Evolutionary conservation across 1,140 invertebrate genomes (phyloP).

Genomic region (Halyomorpha halys): DNA sequence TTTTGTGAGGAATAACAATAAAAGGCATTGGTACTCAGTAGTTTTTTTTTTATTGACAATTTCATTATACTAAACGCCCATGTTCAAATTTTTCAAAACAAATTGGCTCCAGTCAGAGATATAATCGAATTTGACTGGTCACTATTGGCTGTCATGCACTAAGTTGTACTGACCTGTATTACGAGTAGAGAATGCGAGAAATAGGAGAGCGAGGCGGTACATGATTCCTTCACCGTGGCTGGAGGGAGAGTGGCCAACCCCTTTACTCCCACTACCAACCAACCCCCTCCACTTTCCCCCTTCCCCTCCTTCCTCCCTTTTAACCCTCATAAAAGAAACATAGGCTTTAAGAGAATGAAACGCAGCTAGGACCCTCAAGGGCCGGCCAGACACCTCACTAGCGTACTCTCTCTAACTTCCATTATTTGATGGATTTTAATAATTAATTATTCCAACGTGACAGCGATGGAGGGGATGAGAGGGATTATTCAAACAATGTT

Average conservation of each 20-base stretch:
- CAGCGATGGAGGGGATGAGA: neutral
- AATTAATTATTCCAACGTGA: neutral
- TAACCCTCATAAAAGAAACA: constrained; percentile 18
- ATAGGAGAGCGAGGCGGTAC: neutral
- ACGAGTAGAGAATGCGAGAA: neutral
- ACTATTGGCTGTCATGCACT: too few species aligned
- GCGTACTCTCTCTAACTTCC: neutral
- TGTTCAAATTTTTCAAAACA: too few species aligned
- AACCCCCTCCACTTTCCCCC: too few species aligned
- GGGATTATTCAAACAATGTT: too few species aligned
- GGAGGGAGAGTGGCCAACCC: neutral
- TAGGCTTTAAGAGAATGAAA: constrained; percentile 17
- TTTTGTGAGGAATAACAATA: too few species aligned
- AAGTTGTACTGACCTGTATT: constrained; percentile 1
- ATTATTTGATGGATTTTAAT: constrained; percentile 12
- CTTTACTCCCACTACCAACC: neutral
- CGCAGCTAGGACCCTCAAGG: constrained; percentile 8
- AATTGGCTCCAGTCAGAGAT: too few species aligned
- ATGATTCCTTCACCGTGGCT: neutral
- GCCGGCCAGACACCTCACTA: neutral
- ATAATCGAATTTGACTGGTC: too few species aligned
- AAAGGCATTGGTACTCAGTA: too few species aligned
- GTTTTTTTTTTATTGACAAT: too few species aligned
- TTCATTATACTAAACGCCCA: too few species aligned
- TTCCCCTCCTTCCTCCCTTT: too few species aligned